Evolutionary conservation across 2,113 vertebrate species (phyloP).

Genomic region (Nematolebias whitei): DNA sequence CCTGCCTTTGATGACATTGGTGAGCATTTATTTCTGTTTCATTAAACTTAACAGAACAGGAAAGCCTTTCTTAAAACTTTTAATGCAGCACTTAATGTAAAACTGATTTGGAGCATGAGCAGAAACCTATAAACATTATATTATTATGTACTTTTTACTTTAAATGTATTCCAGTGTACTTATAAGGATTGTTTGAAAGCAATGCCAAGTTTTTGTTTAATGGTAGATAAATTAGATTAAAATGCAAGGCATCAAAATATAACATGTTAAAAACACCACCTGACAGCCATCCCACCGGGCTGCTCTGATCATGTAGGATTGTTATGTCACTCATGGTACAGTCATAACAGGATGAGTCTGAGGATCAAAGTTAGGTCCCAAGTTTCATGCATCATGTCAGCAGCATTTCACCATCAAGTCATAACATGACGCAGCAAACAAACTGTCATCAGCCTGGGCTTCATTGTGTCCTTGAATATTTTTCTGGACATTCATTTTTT

Average conservation of each 20-base stretch:
- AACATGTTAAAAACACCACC: too few species aligned
- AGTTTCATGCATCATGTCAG: conserved; percentile 6
- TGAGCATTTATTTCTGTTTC: conserved; percentile 36
- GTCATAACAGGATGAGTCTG: neutral
- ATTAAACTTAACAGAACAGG: neutral
- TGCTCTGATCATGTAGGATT: neutral
- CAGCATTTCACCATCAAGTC: neutral
- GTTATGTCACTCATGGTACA: neutral
- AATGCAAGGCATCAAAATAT: too few species aligned
- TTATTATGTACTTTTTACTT: too few species aligned
- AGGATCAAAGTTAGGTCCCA: neutral
- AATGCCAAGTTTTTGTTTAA: too few species aligned
- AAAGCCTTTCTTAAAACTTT: neutral
- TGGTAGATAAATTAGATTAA: too few species aligned
- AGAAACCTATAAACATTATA: too few species aligned
- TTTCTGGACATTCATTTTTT: neutral
- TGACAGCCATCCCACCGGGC: too few species aligned
- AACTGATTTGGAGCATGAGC: too few species aligned
- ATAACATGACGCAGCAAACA: conserved; percentile 26
- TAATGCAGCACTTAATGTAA: neutral
- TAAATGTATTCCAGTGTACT: too few species aligned
- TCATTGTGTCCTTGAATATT: conserved; percentile 33
- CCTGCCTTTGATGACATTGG: conserved; percentile 78
- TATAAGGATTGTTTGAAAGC: too few species aligned
- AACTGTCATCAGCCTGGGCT: conserved; percentile 18